These are phyloP conservation scores for Bruchidius siliquastri DNA, from an alignment of 2,888 invertebrate genomes.

Conservation along the genomic window DNA sequence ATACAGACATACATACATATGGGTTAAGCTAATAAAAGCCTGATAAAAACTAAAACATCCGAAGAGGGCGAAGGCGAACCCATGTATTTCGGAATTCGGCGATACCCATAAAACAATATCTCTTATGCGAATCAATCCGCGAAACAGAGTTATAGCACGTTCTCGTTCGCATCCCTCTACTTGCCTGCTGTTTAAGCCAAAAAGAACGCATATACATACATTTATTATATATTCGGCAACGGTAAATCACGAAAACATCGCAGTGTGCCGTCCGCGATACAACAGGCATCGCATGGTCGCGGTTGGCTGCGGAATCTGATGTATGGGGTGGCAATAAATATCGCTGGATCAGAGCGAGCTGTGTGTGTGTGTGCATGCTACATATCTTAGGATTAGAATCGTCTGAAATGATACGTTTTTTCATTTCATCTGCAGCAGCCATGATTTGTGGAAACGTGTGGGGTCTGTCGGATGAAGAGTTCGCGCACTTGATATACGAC, in stretches of 20 bases:
- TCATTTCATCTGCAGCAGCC: slow-evolving; percentile 38
- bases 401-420: slow-evolving; percentile 37
- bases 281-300: slow-evolving; percentile 9
- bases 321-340: slow-evolving; percentile 28
- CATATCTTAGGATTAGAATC: slow-evolving; percentile 38
- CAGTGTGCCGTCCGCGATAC: slow-evolving; percentile 7
- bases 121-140: not conserved
- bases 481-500: slow-evolving; percentile 45
- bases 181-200: not conserved
- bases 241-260: not conserved
- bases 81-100: not conserved
- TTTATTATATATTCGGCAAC: not conserved
- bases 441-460: slow-evolving; percentile 44
- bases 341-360: slow-evolving; percentile 19
- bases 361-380: slow-evolving; percentile 22
- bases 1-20: too few relatives aligned
- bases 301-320: slow-evolving; percentile 13
- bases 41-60: too few relatives aligned
- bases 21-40: too few relatives aligned
- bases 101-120: not conserved
- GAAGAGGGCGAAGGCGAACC: too few relatives aligned
- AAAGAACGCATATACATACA: not conserved
- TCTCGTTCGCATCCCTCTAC: not conserved
- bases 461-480: slow-evolving; percentile 42
- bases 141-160: not conserved